phyloP scores from a whole-genome alignment of 35 echinoderm and acorn worm species.

The Nesometra sesokonis region DNA sequence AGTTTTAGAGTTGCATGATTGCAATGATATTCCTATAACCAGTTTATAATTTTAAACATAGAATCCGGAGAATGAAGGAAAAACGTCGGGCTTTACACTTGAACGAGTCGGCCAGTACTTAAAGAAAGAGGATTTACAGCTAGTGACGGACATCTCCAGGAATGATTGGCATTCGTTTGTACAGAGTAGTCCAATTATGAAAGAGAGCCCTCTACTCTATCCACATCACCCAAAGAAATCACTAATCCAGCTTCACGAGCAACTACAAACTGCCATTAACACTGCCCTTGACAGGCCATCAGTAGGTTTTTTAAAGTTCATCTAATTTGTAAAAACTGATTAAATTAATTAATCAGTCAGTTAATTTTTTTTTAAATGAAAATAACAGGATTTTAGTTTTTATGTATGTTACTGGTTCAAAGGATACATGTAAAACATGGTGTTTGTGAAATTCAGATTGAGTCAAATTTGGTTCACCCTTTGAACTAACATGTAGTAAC shows the following conservation, averaged over 20 bases:
- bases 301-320: too few relatives aligned
- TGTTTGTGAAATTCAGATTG: too few relatives aligned
- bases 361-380: not conserved
- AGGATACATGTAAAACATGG: too few relatives aligned
- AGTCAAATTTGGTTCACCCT: too few relatives aligned
- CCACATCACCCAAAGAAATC: conserved; percentile 68
- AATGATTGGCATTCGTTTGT: conserved; percentile 65
- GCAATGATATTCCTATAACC: too few relatives aligned
- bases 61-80: conserved; percentile 10
- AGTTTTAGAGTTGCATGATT: too few relatives aligned
- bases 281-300: conserved; percentile 54
- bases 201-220: conserved; percentile 55
- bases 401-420: too few relatives aligned
- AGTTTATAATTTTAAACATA: not conserved
- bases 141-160: conserved; percentile 8
- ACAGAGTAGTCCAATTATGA: conserved; percentile 34
- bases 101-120: conserved; percentile 96
- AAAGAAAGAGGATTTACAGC: conserved; percentile 50
- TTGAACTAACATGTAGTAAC: too few relatives aligned
- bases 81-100: conserved; percentile 77
- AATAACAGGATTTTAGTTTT: not conserved
- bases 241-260: conserved; percentile 63
- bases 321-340: too few relatives aligned
- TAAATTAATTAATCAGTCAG: too few relatives aligned
- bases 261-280: conserved; percentile 40